Evolutionary conservation across 2,113 vertebrate species (phyloP).

Genomic region (Oryzias woworae): DNA sequence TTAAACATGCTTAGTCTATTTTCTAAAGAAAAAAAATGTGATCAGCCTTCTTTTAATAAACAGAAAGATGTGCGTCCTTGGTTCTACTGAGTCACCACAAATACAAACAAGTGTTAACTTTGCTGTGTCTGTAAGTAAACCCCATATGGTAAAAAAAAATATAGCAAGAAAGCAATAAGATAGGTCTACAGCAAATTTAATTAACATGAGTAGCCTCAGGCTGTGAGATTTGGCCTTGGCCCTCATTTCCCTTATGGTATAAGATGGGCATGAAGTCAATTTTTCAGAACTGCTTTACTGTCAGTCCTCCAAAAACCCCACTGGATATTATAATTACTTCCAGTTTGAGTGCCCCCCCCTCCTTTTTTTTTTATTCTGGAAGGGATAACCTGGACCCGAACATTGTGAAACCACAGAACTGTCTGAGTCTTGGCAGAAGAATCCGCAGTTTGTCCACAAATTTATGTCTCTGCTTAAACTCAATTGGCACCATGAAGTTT

Average conservation of each 20-base stretch:
- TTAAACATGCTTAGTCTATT: too few relatives aligned
- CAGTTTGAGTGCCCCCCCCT: slow-evolving; percentile 12
- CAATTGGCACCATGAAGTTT: too few relatives aligned
- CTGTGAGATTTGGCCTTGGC: not conserved
- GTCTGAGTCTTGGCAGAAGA: not conserved
- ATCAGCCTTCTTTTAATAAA: too few relatives aligned
- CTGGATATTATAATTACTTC: slow-evolving; percentile 45
- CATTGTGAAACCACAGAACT: slow-evolving; percentile 29
- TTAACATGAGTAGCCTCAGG: slow-evolving; percentile 3
- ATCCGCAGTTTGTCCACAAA: too few relatives aligned
- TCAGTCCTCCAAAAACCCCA: slow-evolving; percentile 29
- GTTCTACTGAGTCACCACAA: not conserved
- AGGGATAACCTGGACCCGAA: slow-evolving; percentile 24
- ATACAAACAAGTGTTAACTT: not conserved
- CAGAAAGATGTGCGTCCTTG: too few relatives aligned
- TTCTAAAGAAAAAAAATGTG: too few relatives aligned
- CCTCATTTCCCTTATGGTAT: not conserved
- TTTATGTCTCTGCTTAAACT: too few relatives aligned
- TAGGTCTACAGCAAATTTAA: not conserved
- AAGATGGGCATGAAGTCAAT: slow-evolving; percentile 15
- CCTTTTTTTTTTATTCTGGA: slow-evolving; percentile 24
- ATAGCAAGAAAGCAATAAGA: not conserved
- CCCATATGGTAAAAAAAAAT: not conserved
- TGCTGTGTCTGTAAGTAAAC: not conserved
- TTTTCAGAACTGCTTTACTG: slow-evolving; percentile 11